Base-by-base conservation (phyloP, 2,888 invertebrate species). In the Spodoptera littoralis region DNA sequence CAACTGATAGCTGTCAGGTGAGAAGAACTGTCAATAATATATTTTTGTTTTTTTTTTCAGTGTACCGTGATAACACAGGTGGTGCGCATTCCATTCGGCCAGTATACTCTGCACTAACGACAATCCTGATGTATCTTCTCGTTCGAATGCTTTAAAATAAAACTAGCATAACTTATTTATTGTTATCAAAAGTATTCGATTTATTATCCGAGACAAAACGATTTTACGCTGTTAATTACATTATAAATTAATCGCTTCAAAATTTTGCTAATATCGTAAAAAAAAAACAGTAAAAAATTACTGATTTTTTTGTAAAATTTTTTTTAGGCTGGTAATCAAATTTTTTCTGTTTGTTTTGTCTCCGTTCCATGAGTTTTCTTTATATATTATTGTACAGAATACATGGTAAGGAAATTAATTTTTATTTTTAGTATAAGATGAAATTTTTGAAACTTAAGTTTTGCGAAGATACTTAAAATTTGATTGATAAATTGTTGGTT, bases 81-180 rank as follows among this genome's bases (percentile, higher is more conserved):
- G 73, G 74, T 36, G 88, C 86, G 27, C 77, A 85, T 70, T 83
- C 89, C 76, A 79, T 86, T 24, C 78, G 82, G 41, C 84, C 91
- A 0, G 75, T 87, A 0, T 67, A 84, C 13, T 73, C 83, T 2
- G 67, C 88, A 2, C 48, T 92, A 1, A 82, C 90, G 0, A 77
- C 92, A 1, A 76, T 87, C 11, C 74, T 92, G 56, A 93, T 93
- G 87, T 94, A 92, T 68, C 84, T 94, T 3, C 88, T 94, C 59
- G 89, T 93, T 13, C 93, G 94, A 88, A 90, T 88, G 89, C 78
- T 91, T 67, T 93, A 92, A 88, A 87, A 18, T 18, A 70, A 59
- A 80, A 77, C 66, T 90, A 90, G 84, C 65, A 53, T 84, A 82
- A 85, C 84, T 84, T 90, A 92, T 91, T 93, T 92, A 92, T 93